Base-by-base conservation (phyloP, 2,113 vertebrate species). In the Guaruba guarouba region DNA sequence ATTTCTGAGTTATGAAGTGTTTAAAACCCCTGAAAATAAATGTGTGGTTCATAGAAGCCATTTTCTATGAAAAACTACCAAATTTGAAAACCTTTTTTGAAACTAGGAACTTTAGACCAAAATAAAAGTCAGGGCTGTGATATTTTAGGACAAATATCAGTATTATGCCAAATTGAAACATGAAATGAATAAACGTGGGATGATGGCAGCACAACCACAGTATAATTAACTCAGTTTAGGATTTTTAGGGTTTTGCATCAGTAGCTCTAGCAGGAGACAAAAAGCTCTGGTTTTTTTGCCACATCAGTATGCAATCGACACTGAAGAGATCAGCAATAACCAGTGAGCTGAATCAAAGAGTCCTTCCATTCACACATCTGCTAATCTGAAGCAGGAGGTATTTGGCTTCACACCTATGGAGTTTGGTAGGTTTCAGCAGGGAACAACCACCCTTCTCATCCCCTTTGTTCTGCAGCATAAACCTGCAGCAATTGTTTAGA, bases 21-120 rank as follows among this genome's bases (percentile, higher is more conserved):
- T 93, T 93, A 44, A 94, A 97, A 92, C 80, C 22, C 52, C 78
- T 90, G 87, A 91, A 93, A 95, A 93, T 68, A 84, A 84, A 74
- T 54, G 39, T 48, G 48, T 87, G 74, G 85, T 39, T 93, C 82
- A 76, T 27, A 79, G 70, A 68, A 82, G 57, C 71, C 29, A 71
- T 85, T 67, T 90, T 70, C 31, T 82, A 24, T 61, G 6, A 82
- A 92, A 90, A 94, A 48, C 22, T 74, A 83, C 49, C 18, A 88
- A 82, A 87, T 77, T 75, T 67, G 54, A 25, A 80, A 86, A 41
- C 8, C 0, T 35, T 73, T 62, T 88, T 88, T 62, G 12, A 82
- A 94, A 88, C 24, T 67, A 57, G 43, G 69, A 86, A 62, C 62
- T 93, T 92, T 86, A 88, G n/a, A 66, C n/a, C 57, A 63, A 92